phyloP scores from a whole-genome alignment of 2,113 vertebrate genomes.

The Pterophyllum scalare region DNA sequence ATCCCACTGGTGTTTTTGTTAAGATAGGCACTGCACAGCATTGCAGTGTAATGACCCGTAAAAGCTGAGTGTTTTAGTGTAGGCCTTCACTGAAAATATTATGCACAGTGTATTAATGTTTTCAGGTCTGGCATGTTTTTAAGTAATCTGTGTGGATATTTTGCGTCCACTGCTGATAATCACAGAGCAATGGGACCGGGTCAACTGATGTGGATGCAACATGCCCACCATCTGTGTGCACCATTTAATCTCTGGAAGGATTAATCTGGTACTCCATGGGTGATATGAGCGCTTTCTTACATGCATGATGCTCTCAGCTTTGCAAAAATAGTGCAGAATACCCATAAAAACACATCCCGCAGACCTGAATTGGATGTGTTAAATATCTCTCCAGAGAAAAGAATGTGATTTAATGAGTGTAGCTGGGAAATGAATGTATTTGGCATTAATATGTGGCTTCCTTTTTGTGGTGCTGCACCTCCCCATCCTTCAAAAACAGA shows the following conservation, averaged over 20 bases:
- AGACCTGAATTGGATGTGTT: conserved; percentile 5
- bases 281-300: conserved; percentile 38
- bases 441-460: conserved; percentile 26
- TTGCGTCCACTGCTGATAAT: conserved; percentile 44
- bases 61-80: conserved; percentile 1
- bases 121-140: conserved; percentile 8
- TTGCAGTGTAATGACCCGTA: background rate
- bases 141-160: conserved; percentile 43
- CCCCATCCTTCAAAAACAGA: conserved; percentile 37
- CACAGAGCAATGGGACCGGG: conserved; percentile 34
- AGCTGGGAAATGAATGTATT: conserved; percentile 20
- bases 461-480: background rate
- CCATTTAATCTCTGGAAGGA: conserved; percentile 69
- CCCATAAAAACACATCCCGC: background rate
- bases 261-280: conserved; percentile 53
- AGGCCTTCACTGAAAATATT: background rate
- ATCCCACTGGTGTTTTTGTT: background rate
- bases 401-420: conserved; percentile 29
- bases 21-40: background rate
- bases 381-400: conserved; percentile 27
- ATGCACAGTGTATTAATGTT: conserved; percentile 3
- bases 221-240: conserved; percentile 71
- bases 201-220: conserved; percentile 56
- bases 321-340: background rate
- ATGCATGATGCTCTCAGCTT: background rate